Percentiles rank a stretch among this genome's conserved stretches.
Conservation (phyloP, 2,888 invertebrate genomes). For the Eristalinus sepulchralis region DNA sequence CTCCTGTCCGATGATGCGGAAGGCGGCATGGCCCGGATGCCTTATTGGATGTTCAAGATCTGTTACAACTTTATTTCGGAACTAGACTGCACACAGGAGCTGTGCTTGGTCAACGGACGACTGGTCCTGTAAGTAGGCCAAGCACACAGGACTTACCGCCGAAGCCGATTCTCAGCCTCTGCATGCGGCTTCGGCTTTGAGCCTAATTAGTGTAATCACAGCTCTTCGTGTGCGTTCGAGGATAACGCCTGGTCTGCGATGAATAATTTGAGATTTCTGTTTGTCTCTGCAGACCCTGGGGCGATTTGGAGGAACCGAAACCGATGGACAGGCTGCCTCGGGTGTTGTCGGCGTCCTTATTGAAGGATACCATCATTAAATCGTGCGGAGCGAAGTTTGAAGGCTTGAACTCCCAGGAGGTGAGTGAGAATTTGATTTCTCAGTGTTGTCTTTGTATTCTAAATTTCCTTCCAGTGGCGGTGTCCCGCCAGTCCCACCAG, state of each 20-base stretch:
- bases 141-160: background rate
- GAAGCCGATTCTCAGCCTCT: background rate
- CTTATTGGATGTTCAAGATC: conserved; percentile 84
- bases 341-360: conserved; percentile 71
- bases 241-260: background rate
- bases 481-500: conserved; percentile 10
- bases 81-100: conserved; percentile 80
- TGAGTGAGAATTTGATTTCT: conserved; percentile 11
- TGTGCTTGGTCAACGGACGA: conserved; percentile 72
- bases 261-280: background rate
- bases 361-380: conserved; percentile 69
- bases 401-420: conserved; percentile 4
- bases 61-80: conserved; percentile 84
- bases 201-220: conserved; percentile 48
- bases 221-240: background rate
- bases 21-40: conserved; percentile 89
- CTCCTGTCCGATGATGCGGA: conserved; percentile 91
- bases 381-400: conserved; percentile 37
- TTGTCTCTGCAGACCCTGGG: conserved; percentile 68
- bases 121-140: conserved; percentile 72
- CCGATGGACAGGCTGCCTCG: conserved; percentile 70
- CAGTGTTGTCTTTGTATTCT: background rate
- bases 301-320: conserved; percentile 68
- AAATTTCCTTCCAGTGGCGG: background rate
- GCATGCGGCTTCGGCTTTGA: conserved; percentile 26